Evolutionary conservation across 2,113 vertebrate species (phyloP).

Genomic region (Pseudorectes ferrugineus): DNA sequence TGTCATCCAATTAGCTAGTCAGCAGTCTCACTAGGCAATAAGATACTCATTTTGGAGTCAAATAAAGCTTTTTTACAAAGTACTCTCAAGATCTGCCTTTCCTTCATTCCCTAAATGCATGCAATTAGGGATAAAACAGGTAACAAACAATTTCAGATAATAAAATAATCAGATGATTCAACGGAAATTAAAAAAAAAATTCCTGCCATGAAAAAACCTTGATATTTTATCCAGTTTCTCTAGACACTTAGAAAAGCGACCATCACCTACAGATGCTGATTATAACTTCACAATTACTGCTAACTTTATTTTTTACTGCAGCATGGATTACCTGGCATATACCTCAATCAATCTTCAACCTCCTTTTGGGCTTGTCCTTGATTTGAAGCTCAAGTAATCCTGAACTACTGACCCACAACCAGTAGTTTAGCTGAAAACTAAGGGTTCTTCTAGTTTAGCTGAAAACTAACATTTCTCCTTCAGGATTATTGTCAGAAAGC

Average conservation of each 20-base stretch:
- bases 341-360: not conserved
- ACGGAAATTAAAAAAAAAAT: not conserved
- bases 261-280: not conserved
- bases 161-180: not conserved
- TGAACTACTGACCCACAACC: not conserved
- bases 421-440: not conserved
- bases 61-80: not conserved
- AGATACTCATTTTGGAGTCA: not conserved
- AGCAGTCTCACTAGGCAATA: not conserved
- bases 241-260: not conserved
- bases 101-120: not conserved
- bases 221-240: not conserved
- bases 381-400: not conserved
- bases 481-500: not conserved
- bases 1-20: not conserved
- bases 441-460: not conserved
- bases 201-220: not conserved
- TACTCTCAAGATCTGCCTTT: not conserved
- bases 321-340: not conserved
- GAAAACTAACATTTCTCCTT: not conserved
- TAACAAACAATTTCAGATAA: not conserved
- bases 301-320: not conserved
- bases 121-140: not conserved
- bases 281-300: not conserved
- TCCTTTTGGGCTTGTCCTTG: not conserved